Evolutionary conservation across 2,797 vertebrate species (phyloP), one percentile per base, ranked within the genome.

Genomic region (Cichlasoma orientale): DNA sequence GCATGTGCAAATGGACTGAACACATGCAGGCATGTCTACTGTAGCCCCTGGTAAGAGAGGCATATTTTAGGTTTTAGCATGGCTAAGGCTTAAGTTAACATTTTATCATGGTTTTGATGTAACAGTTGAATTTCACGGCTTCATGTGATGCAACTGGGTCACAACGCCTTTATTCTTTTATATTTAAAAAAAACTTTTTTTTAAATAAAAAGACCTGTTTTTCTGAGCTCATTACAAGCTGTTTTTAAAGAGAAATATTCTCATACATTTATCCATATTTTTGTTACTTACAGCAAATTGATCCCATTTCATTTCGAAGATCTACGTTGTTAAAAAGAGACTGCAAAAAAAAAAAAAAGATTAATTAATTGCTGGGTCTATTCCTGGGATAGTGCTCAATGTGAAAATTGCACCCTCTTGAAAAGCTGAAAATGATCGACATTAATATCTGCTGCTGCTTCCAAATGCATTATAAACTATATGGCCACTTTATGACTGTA

Each of bases 1-100:
- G 79, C 74, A 75, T 79, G 58, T 84, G 83, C 73, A 83, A 78
- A 85, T 77, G 69, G 44, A 27, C 71, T n/a, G 84, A 71, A 56
- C 63, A 77, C 68, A 78, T 8, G 19, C 70, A 41, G 50, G 23
- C 56, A 47, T 1, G 25, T 74, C 53, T 73, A 7, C 74, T 56
- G 70, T 61, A 56, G 21, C 10, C 2, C 1, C 3, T 23, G 5
- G 14, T 4, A 41, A 13, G 3, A 36, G 23, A 25, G 16, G 36
- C 50, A n/a, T 41, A 0, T 21, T 12, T 74, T 16, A 16, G 1
- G 56, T 58, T 66, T 59, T 8, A 75, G 54, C 71, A 29, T 12
- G 38, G 25, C n/a, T 72, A 41, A 3, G 52, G 29, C 19, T 38
- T 5, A 27, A 29, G 4, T 23, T 61, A 47, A 0, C 7, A 38